Base-by-base conservation (phyloP, 2,888 invertebrate genomes). In the Periphyllus acericola region DNA sequence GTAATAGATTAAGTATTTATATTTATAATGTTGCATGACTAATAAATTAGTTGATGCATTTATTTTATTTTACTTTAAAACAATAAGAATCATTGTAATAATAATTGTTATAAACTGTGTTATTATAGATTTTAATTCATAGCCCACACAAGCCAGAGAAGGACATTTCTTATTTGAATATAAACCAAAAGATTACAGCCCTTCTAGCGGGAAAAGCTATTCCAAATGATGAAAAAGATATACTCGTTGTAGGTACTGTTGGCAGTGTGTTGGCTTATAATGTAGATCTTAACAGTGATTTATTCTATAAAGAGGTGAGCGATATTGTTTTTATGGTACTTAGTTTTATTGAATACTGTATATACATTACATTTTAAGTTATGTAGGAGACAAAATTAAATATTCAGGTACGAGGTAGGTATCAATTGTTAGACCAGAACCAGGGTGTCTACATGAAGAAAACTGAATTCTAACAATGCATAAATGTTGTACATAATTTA, bases 271-370 rank as follows among this genome's bases (percentile, higher is more conserved):
- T 96, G 83, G 97, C 95, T 0, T 98, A 97, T 92, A 96, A 98
- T 92, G 96, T 98, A 8, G 95, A 97, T 91, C 96, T 97, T 90
- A 98, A 98, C 92, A 94, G 95, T 32, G 98, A 98, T 91, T 92
- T 98, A 1, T 98, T 98, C 92, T 97, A 96, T 91, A 96, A 95
- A 92, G 97, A 98, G 92, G 94, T 94, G 32, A 87, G 87, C 46
- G 8, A 55, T 36, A 32, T 60, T 60, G 6, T 60, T 19, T 60
- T 60, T 2, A 11, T 14, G 14, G 14, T 46, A 46, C 14, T 46
- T 46, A 46, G 36, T 36, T 36, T 14, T 11, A 46, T 14, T 46
- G 11, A 36, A 14, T 14, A 9, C 11, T 46, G 11, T 46, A 46
- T 46, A 11, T 46, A 46, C n/a, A n/a, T n/a, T n/a, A n/a, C 46